Percentiles rank a stretch among this genome's conserved stretches.
phyloP scores from a whole-genome alignment of 1,140 invertebrate genomes.

The Drosophila insularis region DNA sequence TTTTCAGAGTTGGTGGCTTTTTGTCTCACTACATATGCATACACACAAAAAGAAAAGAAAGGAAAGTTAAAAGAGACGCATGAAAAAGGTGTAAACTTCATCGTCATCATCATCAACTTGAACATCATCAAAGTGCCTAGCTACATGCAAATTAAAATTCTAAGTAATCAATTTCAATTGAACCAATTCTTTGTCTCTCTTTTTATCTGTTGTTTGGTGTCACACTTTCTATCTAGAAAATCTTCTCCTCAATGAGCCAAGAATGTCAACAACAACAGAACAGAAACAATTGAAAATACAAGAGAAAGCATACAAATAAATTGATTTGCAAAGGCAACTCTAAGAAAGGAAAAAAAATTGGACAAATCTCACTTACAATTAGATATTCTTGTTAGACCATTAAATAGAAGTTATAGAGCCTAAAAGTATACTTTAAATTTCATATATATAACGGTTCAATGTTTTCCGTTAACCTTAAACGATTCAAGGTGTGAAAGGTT shows the following conservation, averaged over 20 bases:
- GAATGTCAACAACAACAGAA: not conserved
- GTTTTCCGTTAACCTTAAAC: no score
- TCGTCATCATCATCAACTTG: not conserved
- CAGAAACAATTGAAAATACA: not conserved
- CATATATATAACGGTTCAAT: no score
- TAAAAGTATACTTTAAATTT: not conserved
- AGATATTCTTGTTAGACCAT: not conserved
- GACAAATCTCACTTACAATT: not conserved
- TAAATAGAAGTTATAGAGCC: not conserved
- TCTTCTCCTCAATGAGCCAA: not conserved
- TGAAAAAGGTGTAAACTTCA: slow-evolving; percentile 38
- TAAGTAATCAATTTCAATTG: slow-evolving; percentile 53
- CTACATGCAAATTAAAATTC: slow-evolving; percentile 54
- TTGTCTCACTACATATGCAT: slow-evolving; percentile 18
- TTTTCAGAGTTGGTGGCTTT: slow-evolving; percentile 6
- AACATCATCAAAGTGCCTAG: slow-evolving; percentile 14
- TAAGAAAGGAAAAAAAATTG: not conserved
- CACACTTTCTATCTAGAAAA: slow-evolving; percentile 41
- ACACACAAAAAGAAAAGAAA: not conserved
- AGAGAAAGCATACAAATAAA: not conserved
- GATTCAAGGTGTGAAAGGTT: no score
- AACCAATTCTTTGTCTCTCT: slow-evolving; percentile 20
- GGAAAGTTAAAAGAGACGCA: not conserved
- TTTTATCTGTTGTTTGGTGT: not conserved
- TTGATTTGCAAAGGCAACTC: not conserved